Conservation (phyloP, 2,888 invertebrate species). For the Antitype chi region DNA sequence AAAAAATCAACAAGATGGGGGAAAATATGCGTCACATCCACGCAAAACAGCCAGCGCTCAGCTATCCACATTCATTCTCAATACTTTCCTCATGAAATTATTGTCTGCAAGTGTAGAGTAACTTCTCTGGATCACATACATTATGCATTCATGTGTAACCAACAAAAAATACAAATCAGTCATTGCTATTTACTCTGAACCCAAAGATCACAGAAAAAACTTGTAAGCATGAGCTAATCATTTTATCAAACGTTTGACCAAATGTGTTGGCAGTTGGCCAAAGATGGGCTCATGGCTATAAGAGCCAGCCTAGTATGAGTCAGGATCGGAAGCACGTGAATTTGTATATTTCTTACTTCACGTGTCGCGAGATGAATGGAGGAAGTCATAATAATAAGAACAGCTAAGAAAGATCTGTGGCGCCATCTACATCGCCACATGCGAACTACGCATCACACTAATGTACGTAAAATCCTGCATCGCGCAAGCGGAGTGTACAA, state of each 20-base stretch:
- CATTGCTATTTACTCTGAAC: slow-evolving; percentile 12
- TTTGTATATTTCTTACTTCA: slow-evolving; percentile 27
- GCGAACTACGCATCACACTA: no score
- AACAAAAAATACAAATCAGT: slow-evolving; percentile 1
- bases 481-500: no score
- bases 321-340: slow-evolving; percentile 34
- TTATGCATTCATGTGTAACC: background rate
- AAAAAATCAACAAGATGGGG: no score
- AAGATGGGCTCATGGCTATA: slow-evolving; percentile 42
- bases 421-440: no score
- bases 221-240: slow-evolving; percentile 44
- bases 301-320: slow-evolving; percentile 28
- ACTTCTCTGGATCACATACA: background rate
- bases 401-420: background rate
- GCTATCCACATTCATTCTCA: background rate
- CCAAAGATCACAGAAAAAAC: slow-evolving; percentile 33
- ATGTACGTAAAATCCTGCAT: no score
- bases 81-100: no score
- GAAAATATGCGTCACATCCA: no score
- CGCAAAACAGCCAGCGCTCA: no score
- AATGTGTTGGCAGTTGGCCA: slow-evolving; percentile 44
- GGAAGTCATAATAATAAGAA: slow-evolving; percentile 9
- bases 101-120: background rate
- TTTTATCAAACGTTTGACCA: slow-evolving; percentile 48
- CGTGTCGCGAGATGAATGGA: background rate